phyloP scores from a whole-genome alignment of 2,113 vertebrate species.

The Leptocoma aspasia region DNA sequence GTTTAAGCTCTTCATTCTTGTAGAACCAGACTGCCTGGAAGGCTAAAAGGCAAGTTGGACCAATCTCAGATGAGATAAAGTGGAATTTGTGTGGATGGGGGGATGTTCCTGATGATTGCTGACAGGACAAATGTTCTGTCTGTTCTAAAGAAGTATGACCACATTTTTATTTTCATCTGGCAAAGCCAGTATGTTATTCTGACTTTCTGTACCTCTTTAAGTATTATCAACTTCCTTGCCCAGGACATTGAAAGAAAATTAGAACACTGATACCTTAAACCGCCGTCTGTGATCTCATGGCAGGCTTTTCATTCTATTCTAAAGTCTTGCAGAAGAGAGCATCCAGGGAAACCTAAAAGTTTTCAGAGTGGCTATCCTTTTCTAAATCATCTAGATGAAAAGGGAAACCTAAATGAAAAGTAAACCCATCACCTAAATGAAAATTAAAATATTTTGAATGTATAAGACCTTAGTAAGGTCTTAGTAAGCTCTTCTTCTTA shows the following conservation, averaged over 20 bases:
- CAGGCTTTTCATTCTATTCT: neutral
- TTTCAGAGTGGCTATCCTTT: neutral
- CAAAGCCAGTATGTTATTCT: neutral
- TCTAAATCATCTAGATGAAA: neutral
- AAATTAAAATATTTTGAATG: neutral
- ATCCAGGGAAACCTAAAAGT: neutral
- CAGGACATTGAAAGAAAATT: neutral
- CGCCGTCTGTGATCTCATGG: neutral
- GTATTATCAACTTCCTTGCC: neutral
- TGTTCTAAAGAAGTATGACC: neutral
- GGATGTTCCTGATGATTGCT: neutral
- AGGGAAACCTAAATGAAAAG: neutral
- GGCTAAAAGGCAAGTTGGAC: slow-evolving; percentile 17
- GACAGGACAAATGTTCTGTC: neutral
- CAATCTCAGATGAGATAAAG: neutral
- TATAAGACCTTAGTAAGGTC: neutral
- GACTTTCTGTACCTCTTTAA: neutral
- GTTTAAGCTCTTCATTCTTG: neutral
- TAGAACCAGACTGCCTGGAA: neutral
- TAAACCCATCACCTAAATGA: neutral
- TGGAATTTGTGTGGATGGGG: neutral
- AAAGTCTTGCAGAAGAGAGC: neutral
- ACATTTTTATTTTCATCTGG: neutral
- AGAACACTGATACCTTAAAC: neutral
- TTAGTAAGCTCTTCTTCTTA: neutral